Conservation (phyloP, 2,888 invertebrate species). For the Amphipoea oculea region DNA sequence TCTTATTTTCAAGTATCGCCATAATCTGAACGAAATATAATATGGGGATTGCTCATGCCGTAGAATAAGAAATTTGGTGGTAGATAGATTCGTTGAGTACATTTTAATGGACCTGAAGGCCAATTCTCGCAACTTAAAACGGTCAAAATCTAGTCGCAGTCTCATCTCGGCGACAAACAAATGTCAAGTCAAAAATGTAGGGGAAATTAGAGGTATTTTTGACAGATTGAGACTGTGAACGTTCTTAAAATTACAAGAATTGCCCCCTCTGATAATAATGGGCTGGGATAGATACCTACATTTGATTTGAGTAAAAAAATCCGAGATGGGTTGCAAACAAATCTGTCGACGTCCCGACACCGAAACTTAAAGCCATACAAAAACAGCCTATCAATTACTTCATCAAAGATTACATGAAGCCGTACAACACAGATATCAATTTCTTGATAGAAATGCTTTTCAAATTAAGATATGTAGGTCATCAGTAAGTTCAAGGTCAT, state of each 20-base stretch:
- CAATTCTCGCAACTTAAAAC: not conserved
- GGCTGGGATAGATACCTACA: not conserved
- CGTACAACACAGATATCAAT: slow-evolving; percentile 34
- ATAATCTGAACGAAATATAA: not conserved
- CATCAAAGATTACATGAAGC: slow-evolving; percentile 31
- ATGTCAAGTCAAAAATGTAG: not conserved
- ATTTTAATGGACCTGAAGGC: not conserved
- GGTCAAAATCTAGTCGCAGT: too few species aligned
- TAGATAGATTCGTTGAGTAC: not conserved
- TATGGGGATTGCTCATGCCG: not conserved
- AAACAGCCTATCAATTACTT: slow-evolving; percentile 27
- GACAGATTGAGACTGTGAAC: too few species aligned
- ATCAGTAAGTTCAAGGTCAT: slow-evolving; percentile 59
- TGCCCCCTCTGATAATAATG: not conserved
- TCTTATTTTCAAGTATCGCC: not conserved
- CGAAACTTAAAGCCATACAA: slow-evolving; percentile 44
- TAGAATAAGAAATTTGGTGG: not conserved
- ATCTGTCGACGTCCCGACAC: not conserved
- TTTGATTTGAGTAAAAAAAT: not conserved
- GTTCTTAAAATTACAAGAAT: not conserved
- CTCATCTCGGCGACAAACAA: not conserved
- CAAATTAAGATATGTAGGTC: slow-evolving; percentile 42
- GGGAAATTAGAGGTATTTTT: not conserved
- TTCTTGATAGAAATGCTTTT: slow-evolving; percentile 41
- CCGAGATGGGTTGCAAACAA: slow-evolving; percentile 12